These are phyloP conservation scores for Ormia ochracea DNA, from an alignment of 2,888 invertebrate genomes.

Conservation along the genomic window DNA sequence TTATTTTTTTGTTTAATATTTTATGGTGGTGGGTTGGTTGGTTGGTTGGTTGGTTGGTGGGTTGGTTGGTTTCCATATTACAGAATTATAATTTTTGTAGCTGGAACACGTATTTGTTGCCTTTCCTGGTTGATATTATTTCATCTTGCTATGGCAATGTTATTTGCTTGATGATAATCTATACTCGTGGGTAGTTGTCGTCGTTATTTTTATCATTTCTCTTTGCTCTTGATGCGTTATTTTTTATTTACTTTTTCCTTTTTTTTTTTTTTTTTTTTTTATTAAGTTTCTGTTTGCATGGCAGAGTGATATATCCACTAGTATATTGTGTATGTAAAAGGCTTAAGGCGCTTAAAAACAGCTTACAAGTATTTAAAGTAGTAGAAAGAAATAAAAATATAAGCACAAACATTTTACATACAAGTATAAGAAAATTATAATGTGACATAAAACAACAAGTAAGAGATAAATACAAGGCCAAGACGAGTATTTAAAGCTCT, in stretches of 20 bases:
- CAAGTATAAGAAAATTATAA: slow-evolving; percentile 15
- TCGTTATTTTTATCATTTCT: neutral
- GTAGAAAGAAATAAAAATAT: slow-evolving; percentile 1
- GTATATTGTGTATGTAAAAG: slow-evolving; percentile 19
- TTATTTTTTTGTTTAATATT: slow-evolving; percentile 2
- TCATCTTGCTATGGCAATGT: slow-evolving; percentile 26
- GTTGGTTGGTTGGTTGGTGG: slow-evolving; percentile 3
- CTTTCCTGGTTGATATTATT: slow-evolving; percentile 17
- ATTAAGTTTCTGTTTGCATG: neutral
- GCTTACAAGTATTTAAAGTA: slow-evolving; percentile 56
- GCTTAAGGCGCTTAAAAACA: slow-evolving; percentile 60
- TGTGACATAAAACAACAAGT: slow-evolving; percentile 17
- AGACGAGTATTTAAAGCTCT: slow-evolving; percentile 1
- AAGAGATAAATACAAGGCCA: slow-evolving; percentile 27
- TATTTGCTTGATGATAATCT: slow-evolving; percentile 36
- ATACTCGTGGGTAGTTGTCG: slow-evolving; percentile 12
- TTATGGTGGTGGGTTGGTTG: slow-evolving; percentile 11
- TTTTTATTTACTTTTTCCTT: slow-evolving; percentile 2
- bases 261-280: slow-evolving; percentile 9
- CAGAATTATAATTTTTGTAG: slow-evolving; percentile 22
- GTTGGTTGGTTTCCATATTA: neutral
- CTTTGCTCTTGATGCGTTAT: neutral
- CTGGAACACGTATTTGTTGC: neutral
- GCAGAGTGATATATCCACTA: slow-evolving; percentile 18
- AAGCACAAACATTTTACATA: neutral